Evolutionary conservation across 2,797 vertebrate species (phyloP).

Genomic region (Picus viridis): DNA sequence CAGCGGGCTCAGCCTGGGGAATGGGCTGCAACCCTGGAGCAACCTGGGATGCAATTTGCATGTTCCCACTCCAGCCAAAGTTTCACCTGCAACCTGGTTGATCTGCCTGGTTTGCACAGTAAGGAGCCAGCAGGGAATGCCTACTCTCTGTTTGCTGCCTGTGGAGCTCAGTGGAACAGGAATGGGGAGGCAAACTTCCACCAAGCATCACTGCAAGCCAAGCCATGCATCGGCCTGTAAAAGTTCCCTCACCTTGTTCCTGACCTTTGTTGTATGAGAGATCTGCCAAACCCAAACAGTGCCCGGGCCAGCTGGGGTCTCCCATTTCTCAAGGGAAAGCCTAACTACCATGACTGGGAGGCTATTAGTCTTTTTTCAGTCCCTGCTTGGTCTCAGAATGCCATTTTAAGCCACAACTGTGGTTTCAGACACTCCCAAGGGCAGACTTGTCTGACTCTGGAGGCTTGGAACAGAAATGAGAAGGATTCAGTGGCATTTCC

Average conservation of each 20-base stretch:
- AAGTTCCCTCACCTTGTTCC: not conserved
- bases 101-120: fast-evolving
- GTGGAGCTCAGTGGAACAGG: fast-evolving
- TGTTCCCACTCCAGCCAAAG: not conserved
- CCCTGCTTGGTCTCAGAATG: not conserved
- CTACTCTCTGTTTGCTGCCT: not conserved
- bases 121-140: not conserved
- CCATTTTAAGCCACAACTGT: not conserved
- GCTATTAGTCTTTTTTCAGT: not conserved
- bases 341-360: not conserved
- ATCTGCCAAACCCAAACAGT: not conserved
- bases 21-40: not conserved
- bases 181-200: not conserved
- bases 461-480: not conserved
- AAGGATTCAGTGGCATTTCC: not conserved
- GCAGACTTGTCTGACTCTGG: not conserved
- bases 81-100: not conserved
- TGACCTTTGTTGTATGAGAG: not conserved
- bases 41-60: not conserved
- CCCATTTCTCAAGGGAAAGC: not conserved
- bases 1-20: not conserved
- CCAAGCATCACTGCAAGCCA: not conserved
- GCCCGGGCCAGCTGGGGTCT: not conserved
- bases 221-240: not conserved
- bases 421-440: not conserved